Evolutionary conservation across 2,888 invertebrate species (phyloP).

Genomic region (Cryptocephalus moraei): DNA sequence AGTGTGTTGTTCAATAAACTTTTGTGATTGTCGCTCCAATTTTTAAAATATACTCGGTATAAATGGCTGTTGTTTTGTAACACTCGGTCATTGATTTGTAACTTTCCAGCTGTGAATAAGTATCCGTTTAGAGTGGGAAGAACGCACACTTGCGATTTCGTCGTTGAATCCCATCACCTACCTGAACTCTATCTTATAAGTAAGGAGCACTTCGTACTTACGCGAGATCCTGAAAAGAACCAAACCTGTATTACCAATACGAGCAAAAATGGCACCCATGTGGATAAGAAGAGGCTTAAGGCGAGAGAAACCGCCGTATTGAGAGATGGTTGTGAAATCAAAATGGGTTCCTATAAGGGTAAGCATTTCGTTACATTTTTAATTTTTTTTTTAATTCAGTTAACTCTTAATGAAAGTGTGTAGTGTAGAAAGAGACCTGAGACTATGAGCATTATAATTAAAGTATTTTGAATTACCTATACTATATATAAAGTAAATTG

Average conservation of each 20-base stretch:
- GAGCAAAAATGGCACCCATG: constrained; percentile 78
- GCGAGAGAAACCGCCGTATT: constrained; percentile 44
- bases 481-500: too few relatives aligned
- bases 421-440: too few relatives aligned
- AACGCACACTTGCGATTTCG: constrained; percentile 12
- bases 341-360: constrained; percentile 3
- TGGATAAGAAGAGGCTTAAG: constrained; percentile 65
- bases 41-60: too few relatives aligned
- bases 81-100: not conserved
- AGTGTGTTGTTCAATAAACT: too few relatives aligned
- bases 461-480: too few relatives aligned
- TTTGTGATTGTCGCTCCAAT: too few relatives aligned
- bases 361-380: not conserved
- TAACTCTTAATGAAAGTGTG: too few relatives aligned
- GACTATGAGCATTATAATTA: too few relatives aligned
- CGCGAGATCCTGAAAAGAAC: constrained; percentile 30
- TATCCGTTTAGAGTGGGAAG: constrained; percentile 14
- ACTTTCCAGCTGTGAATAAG: constrained; percentile 8
- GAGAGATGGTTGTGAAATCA: constrained; percentile 8
- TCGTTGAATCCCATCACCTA: constrained; percentile 30
- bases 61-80: not conserved
- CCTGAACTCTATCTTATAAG: constrained; percentile 46
- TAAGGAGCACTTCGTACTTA: constrained; percentile 53
- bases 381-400: too few relatives aligned
- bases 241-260: constrained; percentile 48